These are phyloP conservation scores for Actias luna DNA, from an alignment of 2,888 invertebrate genomes.

Conservation along the genomic window DNA sequence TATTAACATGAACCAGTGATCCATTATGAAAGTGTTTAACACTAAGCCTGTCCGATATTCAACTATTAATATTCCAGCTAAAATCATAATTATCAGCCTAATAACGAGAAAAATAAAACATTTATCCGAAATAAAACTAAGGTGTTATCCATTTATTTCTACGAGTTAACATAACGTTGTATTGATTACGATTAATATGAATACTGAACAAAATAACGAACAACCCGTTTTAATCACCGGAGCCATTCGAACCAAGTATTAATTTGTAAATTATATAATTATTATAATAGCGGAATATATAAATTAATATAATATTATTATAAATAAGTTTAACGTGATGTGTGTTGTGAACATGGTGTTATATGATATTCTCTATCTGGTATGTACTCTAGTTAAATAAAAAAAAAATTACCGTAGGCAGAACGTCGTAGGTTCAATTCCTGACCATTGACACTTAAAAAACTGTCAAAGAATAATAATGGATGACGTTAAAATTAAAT, in stretches of 20 bases:
- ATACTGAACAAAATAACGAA: conserved; percentile 3
- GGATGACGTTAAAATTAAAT: too few relatives aligned
- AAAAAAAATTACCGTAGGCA: too few relatives aligned
- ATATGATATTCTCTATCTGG: background rate
- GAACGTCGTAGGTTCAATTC: too few relatives aligned
- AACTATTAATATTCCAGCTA: too few relatives aligned
- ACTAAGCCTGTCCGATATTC: too few relatives aligned
- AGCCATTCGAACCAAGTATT: background rate
- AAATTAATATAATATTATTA: background rate
- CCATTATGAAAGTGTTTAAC: too few relatives aligned
- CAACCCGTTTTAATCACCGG: background rate
- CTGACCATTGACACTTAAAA: too few relatives aligned
- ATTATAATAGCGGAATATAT: background rate
- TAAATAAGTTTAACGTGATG: background rate
- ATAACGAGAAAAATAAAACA: background rate
- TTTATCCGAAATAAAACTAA: background rate
- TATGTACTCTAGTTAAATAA: too few relatives aligned
- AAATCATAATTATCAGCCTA: too few relatives aligned
- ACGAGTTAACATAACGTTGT: background rate
- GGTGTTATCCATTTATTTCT: background rate
- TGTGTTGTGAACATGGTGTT: background rate
- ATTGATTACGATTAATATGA: background rate
- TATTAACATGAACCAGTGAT: too few relatives aligned
- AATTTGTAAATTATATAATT: background rate
- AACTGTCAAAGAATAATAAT: too few relatives aligned